phyloP scores from a whole-genome alignment of 2,888 invertebrate species.

The Cheilosia urbana region DNA sequence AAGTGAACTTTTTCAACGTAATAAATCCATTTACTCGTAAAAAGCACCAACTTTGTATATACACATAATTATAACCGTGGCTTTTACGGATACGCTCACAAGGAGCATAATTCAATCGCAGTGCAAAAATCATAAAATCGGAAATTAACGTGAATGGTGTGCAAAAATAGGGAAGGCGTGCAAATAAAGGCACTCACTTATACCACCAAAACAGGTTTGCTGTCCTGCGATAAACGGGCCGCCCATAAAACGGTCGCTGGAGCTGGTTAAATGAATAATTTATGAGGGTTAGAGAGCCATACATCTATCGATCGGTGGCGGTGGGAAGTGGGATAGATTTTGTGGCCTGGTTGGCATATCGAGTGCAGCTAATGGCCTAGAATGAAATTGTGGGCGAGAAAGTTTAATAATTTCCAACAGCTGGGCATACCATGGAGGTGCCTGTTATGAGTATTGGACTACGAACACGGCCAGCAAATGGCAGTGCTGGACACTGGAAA shows the following conservation, averaged over 20 bases:
- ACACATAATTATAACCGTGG: too few species aligned
- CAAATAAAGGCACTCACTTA: neutral
- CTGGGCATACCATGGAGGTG: neutral
- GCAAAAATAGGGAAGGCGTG: conserved; percentile 14
- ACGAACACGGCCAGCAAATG: conserved; percentile 6
- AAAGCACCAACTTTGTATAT: neutral
- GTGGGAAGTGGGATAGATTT: neutral
- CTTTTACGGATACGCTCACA: neutral
- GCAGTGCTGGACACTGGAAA: conserved; percentile 18
- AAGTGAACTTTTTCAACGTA: conserved; percentile 25
- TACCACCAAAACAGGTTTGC: neutral
- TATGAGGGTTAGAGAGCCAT: conserved; percentile 38
- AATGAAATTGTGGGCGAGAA: conserved; percentile 51
- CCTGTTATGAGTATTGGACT: conserved; percentile 8
- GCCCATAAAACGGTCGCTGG: conserved; percentile 1
- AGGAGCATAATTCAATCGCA: conserved; percentile 35
- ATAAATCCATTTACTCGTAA: conserved; percentile 11
- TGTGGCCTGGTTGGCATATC: conserved; percentile 34
- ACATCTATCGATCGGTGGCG: conserved; percentile 36
- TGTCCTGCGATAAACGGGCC: neutral
- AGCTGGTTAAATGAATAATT: conserved; percentile 64
- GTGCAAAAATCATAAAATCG: conserved; percentile 43
- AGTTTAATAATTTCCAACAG: conserved; percentile 52
- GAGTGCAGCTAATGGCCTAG: conserved; percentile 57
- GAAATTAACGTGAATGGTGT: conserved; percentile 43